Evolutionary conservation across 2,797 vertebrate species (phyloP), one percentile per base, ranked within the genome.

Genomic region (Alectoris magna): DNA sequence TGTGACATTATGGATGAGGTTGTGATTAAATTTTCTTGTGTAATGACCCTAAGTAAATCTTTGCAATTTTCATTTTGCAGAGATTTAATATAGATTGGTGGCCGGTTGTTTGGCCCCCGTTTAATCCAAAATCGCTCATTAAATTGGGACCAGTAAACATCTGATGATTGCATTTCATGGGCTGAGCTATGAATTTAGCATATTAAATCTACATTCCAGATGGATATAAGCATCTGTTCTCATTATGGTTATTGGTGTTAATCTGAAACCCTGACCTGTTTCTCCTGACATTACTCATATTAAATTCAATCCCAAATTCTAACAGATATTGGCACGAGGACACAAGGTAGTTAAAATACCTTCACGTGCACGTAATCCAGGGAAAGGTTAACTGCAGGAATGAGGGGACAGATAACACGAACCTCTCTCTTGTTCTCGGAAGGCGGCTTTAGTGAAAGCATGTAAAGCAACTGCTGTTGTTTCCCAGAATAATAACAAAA

Each of bases 61-160:
- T 98, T 98, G 98, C 98, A 98, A 99, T 99, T 99, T 99, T 99
- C 98, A 99, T 99, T 99, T 99, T 98, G 98, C 97, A 96, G 98
- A 99, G 98, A 98, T 99, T 99, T 99, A 99, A 98, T 98, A 98
- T 98, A 98, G 98, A 98, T 98, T 97, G 80, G 95, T 95, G 94
- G 95, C 95, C 97, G 96, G 91, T 96, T 93, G 93, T 91, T 95
- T 93, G 96, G 93, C 92, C 92, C 98, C 98, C 97, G 97, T 97
- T 98, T 99, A 99, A 99, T 99, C 98, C 98, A 97, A 97, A 98
- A 98, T 98, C 98, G 95, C 97, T 98, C 97, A 98, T 98, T 98
- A 98, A 98, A 98, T 97, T 98, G 96, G 98, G 97, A 89, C 97
- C 97, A 96, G 98, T 98, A 98, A 98, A 98, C 98, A 97, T 97